These are phyloP conservation scores for Ceyx melanurus DNA, from an alignment of 2,113 vertebrate species.

Conservation along the genomic window DNA sequence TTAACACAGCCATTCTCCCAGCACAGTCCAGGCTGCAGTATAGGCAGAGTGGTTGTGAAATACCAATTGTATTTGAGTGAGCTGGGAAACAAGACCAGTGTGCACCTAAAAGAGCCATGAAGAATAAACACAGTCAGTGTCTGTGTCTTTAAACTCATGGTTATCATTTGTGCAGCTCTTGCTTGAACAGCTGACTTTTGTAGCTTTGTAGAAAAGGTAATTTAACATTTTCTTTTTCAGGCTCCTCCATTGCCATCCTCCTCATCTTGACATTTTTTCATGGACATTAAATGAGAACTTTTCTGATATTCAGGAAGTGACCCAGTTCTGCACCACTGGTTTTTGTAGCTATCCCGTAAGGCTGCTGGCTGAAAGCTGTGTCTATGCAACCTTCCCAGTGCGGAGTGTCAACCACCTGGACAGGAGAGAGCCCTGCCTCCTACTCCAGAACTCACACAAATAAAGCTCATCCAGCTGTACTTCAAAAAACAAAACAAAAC, in stretches of 20 bases:
- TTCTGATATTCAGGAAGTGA: conserved; percentile 99
- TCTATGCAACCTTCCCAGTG: conserved; percentile 99
- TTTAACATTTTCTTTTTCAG: conserved; percentile 77
- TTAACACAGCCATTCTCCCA: not conserved
- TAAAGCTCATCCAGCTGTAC: conserved; percentile 85
- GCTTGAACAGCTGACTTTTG: not conserved
- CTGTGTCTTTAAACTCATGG: not conserved
- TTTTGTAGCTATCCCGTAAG: conserved; percentile 95
- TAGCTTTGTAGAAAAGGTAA: conserved; percentile 67
- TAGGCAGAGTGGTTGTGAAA: not conserved
- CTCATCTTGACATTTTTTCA: conserved; percentile 91
- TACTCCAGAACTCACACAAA: conserved; percentile 84
- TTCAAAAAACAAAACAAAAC: conserved; percentile 53
- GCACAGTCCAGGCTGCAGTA: not conserved
- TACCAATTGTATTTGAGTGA: not conserved
- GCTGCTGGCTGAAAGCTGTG: conserved; percentile 98
- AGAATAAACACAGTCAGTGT: not conserved
- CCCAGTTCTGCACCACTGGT: conserved; percentile 90
- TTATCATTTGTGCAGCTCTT: conserved; percentile 15
- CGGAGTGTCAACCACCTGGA: conserved; percentile 87
- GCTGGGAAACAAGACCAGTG: not conserved
- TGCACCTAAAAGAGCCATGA: not conserved
- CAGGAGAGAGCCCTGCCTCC: conserved; percentile 81
- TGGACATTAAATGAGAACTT: conserved; percentile 85
- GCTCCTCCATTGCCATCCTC: conserved; percentile 94